Base-by-base conservation (phyloP, 2,888 invertebrate species). In the Lasius platythorax region DNA sequence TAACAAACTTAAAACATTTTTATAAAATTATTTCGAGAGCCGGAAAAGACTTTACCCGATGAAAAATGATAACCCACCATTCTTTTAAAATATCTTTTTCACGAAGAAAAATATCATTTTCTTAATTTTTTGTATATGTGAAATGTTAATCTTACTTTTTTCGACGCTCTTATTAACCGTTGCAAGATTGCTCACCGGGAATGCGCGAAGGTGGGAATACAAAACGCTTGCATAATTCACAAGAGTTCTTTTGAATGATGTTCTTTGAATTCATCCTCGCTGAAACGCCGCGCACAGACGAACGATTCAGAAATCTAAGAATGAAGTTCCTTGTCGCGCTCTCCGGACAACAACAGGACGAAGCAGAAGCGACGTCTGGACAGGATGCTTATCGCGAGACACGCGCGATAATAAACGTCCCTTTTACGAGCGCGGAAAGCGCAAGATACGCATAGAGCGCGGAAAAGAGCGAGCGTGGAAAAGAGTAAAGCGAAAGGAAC, bases 381-480 rank as follows among this genome's bases (percentile, higher is more conserved):
- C 64, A 78, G 85, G 56, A 56, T 85, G 86, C 91, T 91, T 91
- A 91, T 91, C 93, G 90, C 85, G 76, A 79, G 78, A 88, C 87
- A 84, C 88, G 87, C 89, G 89, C 90, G 92, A 93, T 93, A 93
- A 92, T 92, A 93, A 93, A 92, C 90, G 89, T 91, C 89, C 88
- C 89, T 81, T 92, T 93, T 92, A 93, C 91, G 92, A 92, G 91
- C 89, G 86, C 85, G 86, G 89, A 87, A 87, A 87, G 89, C 46
- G 46, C 56, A 67, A 67, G 81, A 50, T 84, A 78, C 64, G 63
- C 53, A 50, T 72, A 76, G 68, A 66, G 76, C 28, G 63, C 70
- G 58, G 66, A 73, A 86, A 82, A 43, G 53, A 68, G 75, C 70
- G 63, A 79, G 84, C 83, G 82, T 63, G 53, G 81, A 81, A 79